Evolutionary conservation across 2,113 vertebrate genomes (phyloP).

Genomic region (Macroglossus sobrinus): DNA sequence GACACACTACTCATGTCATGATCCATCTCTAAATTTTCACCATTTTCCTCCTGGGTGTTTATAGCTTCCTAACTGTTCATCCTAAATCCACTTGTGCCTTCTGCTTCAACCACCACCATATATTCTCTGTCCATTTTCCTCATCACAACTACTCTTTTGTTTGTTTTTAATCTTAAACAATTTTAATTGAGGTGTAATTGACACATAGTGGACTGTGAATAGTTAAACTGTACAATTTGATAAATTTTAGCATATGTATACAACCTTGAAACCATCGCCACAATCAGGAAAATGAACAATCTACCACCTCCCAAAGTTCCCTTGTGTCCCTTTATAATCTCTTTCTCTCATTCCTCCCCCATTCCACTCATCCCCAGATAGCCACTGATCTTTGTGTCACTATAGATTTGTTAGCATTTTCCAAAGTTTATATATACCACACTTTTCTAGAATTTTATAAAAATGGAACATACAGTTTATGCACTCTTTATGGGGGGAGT

Average conservation of each 20-base stretch:
- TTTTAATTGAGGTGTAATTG: not conserved
- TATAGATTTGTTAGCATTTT: not conserved
- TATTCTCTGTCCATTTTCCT: not conserved
- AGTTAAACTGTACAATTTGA: not conserved
- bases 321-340: not conserved
- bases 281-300: not conserved
- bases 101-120: not conserved
- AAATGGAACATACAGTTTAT: not conserved
- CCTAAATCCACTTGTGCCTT: not conserved
- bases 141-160: not conserved
- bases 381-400: not conserved
- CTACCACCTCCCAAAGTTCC: not conserved
- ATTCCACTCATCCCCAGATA: not conserved
- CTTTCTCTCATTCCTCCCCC: not conserved
- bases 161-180: not conserved
- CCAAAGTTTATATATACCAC: not conserved
- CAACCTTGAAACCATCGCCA: not conserved
- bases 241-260: not conserved
- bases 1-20: not conserved
- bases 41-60: not conserved
- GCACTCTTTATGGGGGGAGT: not conserved
- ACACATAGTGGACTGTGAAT: not conserved
- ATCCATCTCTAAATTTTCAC: not conserved
- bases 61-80: not conserved
- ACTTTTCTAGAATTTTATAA: slow-evolving; percentile 31